Percentiles rank a stretch among this genome's conserved stretches.
Conservation (phyloP, 2,888 invertebrate species). For the Mellilla xanthometata region DNA sequence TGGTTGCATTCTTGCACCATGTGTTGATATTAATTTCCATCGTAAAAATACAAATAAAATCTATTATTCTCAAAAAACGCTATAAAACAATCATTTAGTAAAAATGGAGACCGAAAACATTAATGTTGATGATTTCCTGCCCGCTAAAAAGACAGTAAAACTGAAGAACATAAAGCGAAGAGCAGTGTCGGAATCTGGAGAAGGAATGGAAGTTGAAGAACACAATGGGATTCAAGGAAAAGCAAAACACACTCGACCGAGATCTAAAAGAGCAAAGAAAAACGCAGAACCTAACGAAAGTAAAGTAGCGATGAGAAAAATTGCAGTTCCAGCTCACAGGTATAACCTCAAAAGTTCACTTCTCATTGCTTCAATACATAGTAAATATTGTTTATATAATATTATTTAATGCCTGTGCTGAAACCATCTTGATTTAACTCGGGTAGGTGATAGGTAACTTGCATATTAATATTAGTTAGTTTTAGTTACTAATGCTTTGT, state of each 20-base stretch:
- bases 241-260: conserved; percentile 60
- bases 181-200: conserved; percentile 72
- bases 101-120: conserved; percentile 77
- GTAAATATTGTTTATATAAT: no score
- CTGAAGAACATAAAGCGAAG: conserved; percentile 78
- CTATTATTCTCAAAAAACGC: not conserved
- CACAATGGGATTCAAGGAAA: conserved; percentile 83
- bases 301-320: conserved; percentile 85
- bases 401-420: no score
- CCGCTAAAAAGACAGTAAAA: conserved; percentile 73
- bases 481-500: no score
- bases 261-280: conserved; percentile 68
- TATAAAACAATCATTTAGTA: conserved; percentile 17
- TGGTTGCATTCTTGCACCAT: conserved; percentile 39
- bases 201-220: conserved; percentile 86
- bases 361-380: no score
- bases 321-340: conserved; percentile 96
- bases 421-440: no score
- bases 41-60: conserved; percentile 7
- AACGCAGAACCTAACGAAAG: conserved; percentile 74
- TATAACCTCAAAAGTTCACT: conserved; percentile 52
- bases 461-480: no score
- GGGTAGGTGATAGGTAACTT: no score
- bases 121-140: conserved; percentile 76
- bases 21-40: conserved; percentile 39